Evolutionary conservation across 1,140 invertebrate genomes (phyloP).

Genomic region (Hetaerina americana): DNA sequence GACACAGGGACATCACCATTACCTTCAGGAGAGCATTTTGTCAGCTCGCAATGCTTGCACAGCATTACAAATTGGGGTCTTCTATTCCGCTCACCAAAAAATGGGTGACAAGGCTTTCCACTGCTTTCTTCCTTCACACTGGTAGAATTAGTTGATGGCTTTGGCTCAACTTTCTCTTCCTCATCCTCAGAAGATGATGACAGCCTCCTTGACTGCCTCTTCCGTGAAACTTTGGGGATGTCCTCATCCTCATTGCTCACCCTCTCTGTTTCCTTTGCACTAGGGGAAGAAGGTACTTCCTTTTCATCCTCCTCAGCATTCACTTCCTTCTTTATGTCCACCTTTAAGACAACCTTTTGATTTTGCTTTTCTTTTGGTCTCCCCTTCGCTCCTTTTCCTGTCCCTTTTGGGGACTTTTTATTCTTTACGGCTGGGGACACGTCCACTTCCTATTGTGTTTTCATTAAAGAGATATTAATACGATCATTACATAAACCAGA

Average conservation of each 20-base stretch:
- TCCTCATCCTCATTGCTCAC: neutral
- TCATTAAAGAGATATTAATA: too few species aligned
- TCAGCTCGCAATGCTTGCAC: neutral
- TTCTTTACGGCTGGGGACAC: neutral
- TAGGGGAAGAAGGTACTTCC: neutral
- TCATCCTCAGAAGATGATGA: neutral
- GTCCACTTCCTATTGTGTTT: too few species aligned
- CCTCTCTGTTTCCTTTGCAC: neutral
- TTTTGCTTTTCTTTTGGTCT: neutral
- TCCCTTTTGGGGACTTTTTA: neutral
- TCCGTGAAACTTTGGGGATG: neutral
- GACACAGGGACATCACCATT: too few species aligned
- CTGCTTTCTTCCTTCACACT: neutral
- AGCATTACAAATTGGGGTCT: neutral
- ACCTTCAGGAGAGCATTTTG: neutral
- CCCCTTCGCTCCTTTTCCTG: neutral
- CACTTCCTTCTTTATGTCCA: too few species aligned
- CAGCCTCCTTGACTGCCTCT: neutral
- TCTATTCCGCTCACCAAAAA: neutral
- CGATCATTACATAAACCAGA: too few species aligned
- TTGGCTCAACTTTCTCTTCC: neutral
- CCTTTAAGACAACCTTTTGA: neutral
- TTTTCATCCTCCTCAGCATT: neutral
- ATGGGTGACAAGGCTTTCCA: neutral
- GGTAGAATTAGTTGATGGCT: neutral